Percentiles rank a stretch among this genome's conserved stretches.
These are phyloP conservation scores for Tympanuchus pallidicinctus DNA, from an alignment of 2,113 vertebrate genomes.

Conservation along the genomic window DNA sequence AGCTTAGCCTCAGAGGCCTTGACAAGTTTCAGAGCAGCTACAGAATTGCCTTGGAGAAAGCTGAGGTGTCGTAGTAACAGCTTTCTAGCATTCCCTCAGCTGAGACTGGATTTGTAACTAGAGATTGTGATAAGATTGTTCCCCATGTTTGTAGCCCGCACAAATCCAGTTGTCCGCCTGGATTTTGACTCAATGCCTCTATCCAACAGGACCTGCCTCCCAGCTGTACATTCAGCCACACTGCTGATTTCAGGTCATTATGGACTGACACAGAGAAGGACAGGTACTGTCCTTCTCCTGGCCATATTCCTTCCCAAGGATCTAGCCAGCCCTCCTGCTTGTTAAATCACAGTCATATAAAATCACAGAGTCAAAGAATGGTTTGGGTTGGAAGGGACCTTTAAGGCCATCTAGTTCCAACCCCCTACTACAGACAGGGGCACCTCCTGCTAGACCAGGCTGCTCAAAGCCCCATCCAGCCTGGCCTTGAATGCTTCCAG, in stretches of 20 bases:
- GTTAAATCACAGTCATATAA: not conserved
- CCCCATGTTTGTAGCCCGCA: not conserved
- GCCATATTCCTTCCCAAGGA: not conserved
- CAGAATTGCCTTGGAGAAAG: not conserved
- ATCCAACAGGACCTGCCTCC: not conserved
- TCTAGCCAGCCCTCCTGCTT: not conserved
- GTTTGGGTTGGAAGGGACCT: too few relatives aligned
- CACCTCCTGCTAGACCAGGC: too few relatives aligned
- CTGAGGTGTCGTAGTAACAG: not conserved
- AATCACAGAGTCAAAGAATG: too few relatives aligned
- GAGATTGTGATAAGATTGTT: not conserved
- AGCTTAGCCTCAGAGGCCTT: not conserved
- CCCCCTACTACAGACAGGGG: too few relatives aligned
- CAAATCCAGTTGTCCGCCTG: not conserved
- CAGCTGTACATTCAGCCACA: not conserved
- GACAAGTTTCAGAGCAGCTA: not conserved
- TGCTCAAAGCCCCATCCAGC: too few relatives aligned
- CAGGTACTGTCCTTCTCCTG: not conserved
- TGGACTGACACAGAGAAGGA: not conserved
- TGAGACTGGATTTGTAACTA: not conserved
- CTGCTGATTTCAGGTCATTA: not conserved
- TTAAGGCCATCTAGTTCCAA: too few relatives aligned
- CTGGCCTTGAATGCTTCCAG: too few relatives aligned
- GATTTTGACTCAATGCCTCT: not conserved
- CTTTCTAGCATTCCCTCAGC: not conserved